These are phyloP conservation scores for Eriocheir sinensis DNA, from an alignment of 1,140 invertebrate species.

Conservation along the genomic window DNA sequence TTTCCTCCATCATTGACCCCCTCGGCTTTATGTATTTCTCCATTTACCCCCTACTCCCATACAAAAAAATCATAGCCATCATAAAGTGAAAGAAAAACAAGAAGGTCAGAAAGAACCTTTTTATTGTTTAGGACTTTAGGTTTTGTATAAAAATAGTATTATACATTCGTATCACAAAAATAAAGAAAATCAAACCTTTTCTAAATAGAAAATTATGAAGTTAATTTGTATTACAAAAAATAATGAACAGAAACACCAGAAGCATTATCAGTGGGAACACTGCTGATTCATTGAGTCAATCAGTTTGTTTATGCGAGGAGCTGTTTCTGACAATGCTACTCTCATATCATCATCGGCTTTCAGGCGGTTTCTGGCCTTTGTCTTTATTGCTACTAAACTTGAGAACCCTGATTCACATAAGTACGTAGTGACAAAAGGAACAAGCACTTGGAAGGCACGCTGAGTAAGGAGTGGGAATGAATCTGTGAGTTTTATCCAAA, in stretches of 20 bases:
- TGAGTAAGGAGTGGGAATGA: constrained; percentile 38
- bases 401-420: background rate
- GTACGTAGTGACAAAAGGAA: constrained; percentile 41
- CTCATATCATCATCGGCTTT: constrained; percentile 26
- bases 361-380: constrained; percentile 30
- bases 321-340: constrained; percentile 34
- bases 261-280: constrained; percentile 42
- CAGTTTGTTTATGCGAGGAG: constrained; percentile 50
- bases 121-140: background rate
- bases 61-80: no score
- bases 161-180: background rate
- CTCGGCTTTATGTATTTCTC: constrained; percentile 34
- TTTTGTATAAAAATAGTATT: background rate
- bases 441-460: constrained; percentile 40
- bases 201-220: no score
- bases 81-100: background rate
- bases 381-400: constrained; percentile 39
- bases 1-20: constrained; percentile 35
- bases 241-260: constrained; percentile 29
- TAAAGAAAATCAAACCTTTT: no score
- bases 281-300: constrained; percentile 49
- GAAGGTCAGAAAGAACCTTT: background rate
- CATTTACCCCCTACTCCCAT: background rate
- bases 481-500: constrained; percentile 51
- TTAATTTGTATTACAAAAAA: no score